Conservation (phyloP, 2,888 invertebrate genomes). For the Atethmia centrago region DNA sequence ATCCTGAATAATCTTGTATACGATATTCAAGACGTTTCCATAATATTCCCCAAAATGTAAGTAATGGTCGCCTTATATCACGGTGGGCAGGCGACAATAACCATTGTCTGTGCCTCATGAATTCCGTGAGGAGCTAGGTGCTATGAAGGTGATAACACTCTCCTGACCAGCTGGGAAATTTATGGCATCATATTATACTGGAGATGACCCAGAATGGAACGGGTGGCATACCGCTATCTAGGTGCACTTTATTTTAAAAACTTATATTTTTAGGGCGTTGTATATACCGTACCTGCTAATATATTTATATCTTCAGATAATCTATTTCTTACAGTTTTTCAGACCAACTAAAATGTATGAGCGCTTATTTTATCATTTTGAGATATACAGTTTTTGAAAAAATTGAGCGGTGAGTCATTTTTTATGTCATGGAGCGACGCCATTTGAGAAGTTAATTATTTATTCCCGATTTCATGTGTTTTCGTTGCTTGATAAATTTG, state of each 20-base stretch:
- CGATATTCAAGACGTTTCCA: slow-evolving; percentile 42
- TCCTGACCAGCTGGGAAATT: slow-evolving; percentile 60
- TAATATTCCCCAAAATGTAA: slow-evolving; percentile 66
- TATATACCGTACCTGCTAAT: not conserved
- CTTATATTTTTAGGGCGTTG: not conserved
- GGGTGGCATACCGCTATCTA: not conserved
- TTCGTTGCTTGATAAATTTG: too few relatives aligned
- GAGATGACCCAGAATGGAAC: slow-evolving; percentile 38
- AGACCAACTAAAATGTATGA: not conserved
- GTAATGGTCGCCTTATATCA: slow-evolving; percentile 75
- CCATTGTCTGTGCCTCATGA: slow-evolving; percentile 78
- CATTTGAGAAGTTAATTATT: too few relatives aligned
- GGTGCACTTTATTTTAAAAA: slow-evolving; percentile 45
- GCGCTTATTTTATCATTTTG: too few relatives aligned
- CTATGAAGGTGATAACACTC: slow-evolving; percentile 61
- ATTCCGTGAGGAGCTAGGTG: slow-evolving; percentile 65
- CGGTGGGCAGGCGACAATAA: slow-evolving; percentile 73
- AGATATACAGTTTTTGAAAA: too few relatives aligned
- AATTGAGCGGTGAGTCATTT: too few relatives aligned
- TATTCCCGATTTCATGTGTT: too few relatives aligned
- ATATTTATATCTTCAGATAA: not conserved
- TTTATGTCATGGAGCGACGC: too few relatives aligned
- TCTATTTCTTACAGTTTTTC: not conserved
- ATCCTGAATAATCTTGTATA: not conserved
- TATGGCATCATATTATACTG: slow-evolving; percentile 58